These are phyloP conservation scores for Amblyopsis hoosieri DNA, from an alignment of 2,797 vertebrate species.

Conservation along the genomic window DNA sequence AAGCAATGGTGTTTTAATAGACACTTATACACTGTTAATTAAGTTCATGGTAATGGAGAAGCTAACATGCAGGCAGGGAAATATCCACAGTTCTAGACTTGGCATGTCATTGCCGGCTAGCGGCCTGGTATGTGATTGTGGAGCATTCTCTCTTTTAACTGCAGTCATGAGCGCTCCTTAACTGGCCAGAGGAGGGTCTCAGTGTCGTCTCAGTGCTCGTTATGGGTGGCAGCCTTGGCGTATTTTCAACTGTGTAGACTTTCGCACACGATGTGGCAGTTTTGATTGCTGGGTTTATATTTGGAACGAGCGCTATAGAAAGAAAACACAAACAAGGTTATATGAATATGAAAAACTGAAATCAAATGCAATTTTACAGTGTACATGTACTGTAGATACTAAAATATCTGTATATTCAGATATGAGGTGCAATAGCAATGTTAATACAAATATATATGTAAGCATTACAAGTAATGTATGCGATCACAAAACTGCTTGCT, in stretches of 20 bases:
- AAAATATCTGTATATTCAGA: too few species aligned
- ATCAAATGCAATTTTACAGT: too few species aligned
- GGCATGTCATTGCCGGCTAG: conserved; percentile 40
- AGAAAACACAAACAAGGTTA: background rate
- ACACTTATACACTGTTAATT: conserved; percentile 85
- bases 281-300: conserved; percentile 48
- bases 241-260: conserved; percentile 63
- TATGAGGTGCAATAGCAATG: too few species aligned
- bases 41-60: conserved; percentile 73
- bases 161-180: conserved; percentile 48
- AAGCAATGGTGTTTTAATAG: conserved; percentile 82
- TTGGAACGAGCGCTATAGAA: conserved; percentile 17
- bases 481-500: too few species aligned
- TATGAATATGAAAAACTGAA: too few species aligned
- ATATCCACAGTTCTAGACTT: conserved; percentile 52
- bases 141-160: conserved; percentile 52
- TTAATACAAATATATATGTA: too few species aligned
- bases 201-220: conserved; percentile 61
- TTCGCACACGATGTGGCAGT: conserved; percentile 54
- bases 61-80: conserved; percentile 55
- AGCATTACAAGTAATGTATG: too few species aligned
- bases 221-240: conserved; percentile 68
- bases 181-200: conserved; percentile 70
- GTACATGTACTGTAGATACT: too few species aligned
- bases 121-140: conserved; percentile 49